Percentiles rank a stretch among this genome's conserved stretches.
Evolutionary conservation across 2,888 invertebrate genomes (phyloP).

Genomic region (Acleris emargana): DNA sequence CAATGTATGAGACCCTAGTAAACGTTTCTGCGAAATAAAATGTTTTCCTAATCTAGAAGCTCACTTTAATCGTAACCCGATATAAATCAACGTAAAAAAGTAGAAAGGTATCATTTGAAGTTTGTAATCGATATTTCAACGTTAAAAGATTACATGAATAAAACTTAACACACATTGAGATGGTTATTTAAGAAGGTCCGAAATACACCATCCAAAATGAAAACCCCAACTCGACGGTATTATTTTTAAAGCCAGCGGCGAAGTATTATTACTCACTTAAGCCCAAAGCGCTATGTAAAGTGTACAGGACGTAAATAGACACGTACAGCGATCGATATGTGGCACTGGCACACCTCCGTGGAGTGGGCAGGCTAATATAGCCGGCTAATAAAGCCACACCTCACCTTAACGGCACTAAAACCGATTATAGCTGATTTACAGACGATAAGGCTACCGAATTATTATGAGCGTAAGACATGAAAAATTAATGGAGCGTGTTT

Average conservation of each 20-base stretch:
- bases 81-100: too few relatives aligned
- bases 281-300: background rate
- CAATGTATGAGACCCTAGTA: slow-evolving; percentile 25
- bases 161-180: too few relatives aligned
- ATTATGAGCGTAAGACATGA: slow-evolving; percentile 29
- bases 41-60: too few relatives aligned
- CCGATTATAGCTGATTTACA: slow-evolving; percentile 55
- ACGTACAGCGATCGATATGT: slow-evolving; percentile 54
- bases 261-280: background rate
- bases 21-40: background rate
- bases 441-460: slow-evolving; percentile 37
- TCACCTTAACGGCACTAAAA: slow-evolving; percentile 63
- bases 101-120: too few relatives aligned
- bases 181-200: too few relatives aligned
- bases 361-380: slow-evolving; percentile 56
- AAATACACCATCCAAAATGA: too few relatives aligned
- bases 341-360: slow-evolving; percentile 63
- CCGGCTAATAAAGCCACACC: slow-evolving; percentile 65
- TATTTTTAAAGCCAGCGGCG: background rate
- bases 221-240: background rate
- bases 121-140: too few relatives aligned
- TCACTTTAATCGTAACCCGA: too few relatives aligned
- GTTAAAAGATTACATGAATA: too few relatives aligned
- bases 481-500: slow-evolving; percentile 23
- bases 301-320: slow-evolving; percentile 45